phyloP scores from a whole-genome alignment of 2,797 vertebrate genomes.

The Alauda arvensis region DNA sequence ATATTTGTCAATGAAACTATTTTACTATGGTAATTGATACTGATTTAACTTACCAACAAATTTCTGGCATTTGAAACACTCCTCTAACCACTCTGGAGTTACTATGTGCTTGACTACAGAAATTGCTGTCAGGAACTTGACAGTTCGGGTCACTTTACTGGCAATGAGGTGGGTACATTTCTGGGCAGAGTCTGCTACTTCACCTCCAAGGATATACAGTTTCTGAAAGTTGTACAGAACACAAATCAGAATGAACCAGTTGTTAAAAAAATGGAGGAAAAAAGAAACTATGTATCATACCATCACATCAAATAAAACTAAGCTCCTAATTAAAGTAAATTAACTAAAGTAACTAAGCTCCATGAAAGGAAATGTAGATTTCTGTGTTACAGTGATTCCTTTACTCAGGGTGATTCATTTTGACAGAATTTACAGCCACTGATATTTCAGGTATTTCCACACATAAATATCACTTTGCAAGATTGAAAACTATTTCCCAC shows the following conservation, averaged over 20 bases:
- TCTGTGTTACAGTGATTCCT: neutral
- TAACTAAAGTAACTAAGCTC: no score
- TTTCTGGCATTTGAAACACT: conserved; percentile 90
- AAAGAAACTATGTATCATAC: neutral
- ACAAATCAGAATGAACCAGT: neutral
- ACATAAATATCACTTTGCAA: neutral
- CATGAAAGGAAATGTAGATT: neutral
- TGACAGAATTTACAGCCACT: neutral
- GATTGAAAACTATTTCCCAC: neutral
- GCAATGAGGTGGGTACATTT: conserved; percentile 92
- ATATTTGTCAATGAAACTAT: neutral
- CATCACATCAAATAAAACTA: neutral
- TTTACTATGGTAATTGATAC: neutral
- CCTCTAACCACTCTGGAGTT: conserved; percentile 93
- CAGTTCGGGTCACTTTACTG: conserved; percentile 90
- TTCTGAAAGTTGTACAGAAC: conserved; percentile 73
- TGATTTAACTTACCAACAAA: conserved; percentile 82
- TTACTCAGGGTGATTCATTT: neutral
- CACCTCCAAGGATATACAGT: conserved; percentile 89
- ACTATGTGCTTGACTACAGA: conserved; percentile 91
- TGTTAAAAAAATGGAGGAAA: neutral
- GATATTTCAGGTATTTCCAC: neutral
- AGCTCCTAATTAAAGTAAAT: no score
- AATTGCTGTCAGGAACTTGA: conserved; percentile 94
- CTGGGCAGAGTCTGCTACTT: conserved; percentile 85